A percentile compares a stretch with the other conserved stretches of the same genome.
Conservation (phyloP, 2,797 vertebrate genomes). For the Prionace glauca region DNA sequence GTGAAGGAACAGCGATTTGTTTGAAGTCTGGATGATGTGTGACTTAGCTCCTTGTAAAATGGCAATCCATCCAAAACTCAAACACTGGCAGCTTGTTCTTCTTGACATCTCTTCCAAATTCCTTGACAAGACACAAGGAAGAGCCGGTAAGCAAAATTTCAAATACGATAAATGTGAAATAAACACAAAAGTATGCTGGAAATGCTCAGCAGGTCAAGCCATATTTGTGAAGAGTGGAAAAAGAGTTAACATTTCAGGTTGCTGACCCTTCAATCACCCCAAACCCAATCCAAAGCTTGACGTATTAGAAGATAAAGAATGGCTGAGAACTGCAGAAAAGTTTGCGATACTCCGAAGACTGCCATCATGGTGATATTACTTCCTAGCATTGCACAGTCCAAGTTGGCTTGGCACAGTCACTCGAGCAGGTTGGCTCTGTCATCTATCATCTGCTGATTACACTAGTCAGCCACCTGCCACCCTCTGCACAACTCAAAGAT, state of each 20-base stretch:
- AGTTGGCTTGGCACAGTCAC: slow-evolving; percentile 20
- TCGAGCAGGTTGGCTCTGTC: slow-evolving; percentile 26
- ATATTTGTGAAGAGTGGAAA: neutral
- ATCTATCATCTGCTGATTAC: slow-evolving; percentile 25
- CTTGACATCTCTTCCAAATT: neutral
- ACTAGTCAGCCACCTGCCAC: slow-evolving; percentile 28
- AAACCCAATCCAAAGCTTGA: neutral
- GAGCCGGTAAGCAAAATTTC: neutral
- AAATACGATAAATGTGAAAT: neutral
- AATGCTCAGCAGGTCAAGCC: neutral
- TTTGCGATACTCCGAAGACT: neutral
- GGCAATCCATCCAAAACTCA: neutral
- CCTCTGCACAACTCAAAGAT: neutral
- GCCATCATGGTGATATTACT: slow-evolving; percentile 13
- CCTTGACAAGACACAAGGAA: neutral
- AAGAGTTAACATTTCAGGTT: neutral
- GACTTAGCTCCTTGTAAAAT: neutral
- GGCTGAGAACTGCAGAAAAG: no score
- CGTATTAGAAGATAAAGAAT: neutral
- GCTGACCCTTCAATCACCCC: neutral
- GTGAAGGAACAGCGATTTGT: neutral
- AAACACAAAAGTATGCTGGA: neutral
- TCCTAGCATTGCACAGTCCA: neutral
- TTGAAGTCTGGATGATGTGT: neutral
- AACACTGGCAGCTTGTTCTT: neutral